These are phyloP conservation scores for Chrysemys picta DNA, from an alignment of 2,113 vertebrate genomes.

Conservation along the genomic window DNA sequence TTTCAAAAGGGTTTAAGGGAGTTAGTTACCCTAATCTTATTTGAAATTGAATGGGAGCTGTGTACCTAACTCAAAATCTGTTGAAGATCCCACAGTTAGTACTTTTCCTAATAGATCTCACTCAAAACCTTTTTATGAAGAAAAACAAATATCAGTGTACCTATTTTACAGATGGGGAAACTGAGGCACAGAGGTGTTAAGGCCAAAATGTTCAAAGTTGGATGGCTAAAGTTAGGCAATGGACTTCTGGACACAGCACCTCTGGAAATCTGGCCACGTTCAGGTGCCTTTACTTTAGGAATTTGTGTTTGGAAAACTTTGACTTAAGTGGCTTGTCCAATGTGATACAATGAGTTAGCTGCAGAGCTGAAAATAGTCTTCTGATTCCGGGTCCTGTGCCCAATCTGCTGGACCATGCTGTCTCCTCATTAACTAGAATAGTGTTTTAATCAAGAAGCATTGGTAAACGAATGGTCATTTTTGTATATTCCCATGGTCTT, in stretches of 20 bases:
- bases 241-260: background rate
- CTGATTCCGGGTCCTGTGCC: background rate
- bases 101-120: background rate
- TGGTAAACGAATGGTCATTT: background rate
- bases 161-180: background rate
- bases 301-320: background rate
- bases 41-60: background rate
- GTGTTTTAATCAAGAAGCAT: background rate
- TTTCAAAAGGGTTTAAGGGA: background rate
- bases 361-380: background rate
- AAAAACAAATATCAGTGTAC: background rate
- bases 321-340: background rate
- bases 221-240: background rate
- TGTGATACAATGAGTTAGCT: background rate
- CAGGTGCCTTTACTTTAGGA: background rate
- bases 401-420: background rate
- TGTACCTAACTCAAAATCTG: background rate
- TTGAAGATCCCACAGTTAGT: fast-evolving
- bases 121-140: background rate
- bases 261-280: background rate
- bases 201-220: fast-evolving
- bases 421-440: background rate
- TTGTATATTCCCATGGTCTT: background rate
- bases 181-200: background rate
- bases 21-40: background rate